Conservation (phyloP, 2,797 vertebrate species). For the Gorsachius magnificus region DNA sequence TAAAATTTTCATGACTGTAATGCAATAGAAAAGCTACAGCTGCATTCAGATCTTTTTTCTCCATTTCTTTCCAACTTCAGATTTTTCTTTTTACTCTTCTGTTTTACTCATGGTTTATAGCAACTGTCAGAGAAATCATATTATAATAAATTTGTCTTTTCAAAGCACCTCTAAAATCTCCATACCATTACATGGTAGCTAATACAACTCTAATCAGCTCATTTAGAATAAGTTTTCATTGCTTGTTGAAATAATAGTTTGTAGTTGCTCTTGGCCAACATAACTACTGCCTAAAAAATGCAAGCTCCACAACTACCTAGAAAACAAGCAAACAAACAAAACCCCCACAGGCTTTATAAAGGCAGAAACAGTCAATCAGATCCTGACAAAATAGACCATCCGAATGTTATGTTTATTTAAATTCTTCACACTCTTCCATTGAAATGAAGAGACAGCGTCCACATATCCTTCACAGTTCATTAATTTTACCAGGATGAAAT, state of each 20-base stretch:
- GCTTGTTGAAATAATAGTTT: not conserved
- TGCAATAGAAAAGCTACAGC: not conserved
- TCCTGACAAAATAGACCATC: not conserved
- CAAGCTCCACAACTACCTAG: not conserved
- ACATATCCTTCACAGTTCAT: slow-evolving; percentile 45
- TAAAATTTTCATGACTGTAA: not conserved
- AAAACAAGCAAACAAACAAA: not conserved
- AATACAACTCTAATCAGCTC: not conserved
- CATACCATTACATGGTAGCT: not conserved
- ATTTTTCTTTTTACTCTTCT: not conserved
- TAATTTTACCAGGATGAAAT: slow-evolving; percentile 11
- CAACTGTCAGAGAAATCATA: not conserved
- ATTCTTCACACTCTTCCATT: slow-evolving; percentile 6
- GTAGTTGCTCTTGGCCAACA: not conserved
- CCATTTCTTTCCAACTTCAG: not conserved
- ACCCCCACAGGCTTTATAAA: not conserved
- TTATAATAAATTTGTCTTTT: not conserved
- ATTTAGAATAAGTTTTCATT: not conserved
- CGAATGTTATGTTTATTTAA: slow-evolving; percentile 51
- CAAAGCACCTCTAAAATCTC: not conserved
- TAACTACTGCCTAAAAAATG: not conserved
- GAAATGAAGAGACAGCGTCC: slow-evolving; percentile 24
- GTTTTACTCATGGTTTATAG: not conserved
- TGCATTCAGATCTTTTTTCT: not conserved
- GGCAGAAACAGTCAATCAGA: not conserved